phyloP scores from a whole-genome alignment of 2,888 invertebrate species.

The Microchrysa polita region DNA sequence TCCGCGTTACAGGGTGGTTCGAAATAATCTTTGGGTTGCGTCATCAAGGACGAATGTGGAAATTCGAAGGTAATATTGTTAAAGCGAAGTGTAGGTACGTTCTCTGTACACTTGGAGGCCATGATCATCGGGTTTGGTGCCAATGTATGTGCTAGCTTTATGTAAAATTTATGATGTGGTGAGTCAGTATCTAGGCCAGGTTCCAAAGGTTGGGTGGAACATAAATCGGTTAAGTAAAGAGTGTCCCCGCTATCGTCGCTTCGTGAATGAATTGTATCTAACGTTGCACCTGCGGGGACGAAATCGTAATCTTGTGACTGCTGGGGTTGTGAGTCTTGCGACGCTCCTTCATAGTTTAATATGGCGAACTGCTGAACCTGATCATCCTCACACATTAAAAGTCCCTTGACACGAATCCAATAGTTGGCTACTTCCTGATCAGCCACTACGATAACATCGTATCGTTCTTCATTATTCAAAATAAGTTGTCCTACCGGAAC shows the following conservation, averaged over 20 bases:
- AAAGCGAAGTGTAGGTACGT: neutral
- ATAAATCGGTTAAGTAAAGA: neutral
- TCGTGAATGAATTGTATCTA: neutral
- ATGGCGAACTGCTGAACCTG: conserved; percentile 16
- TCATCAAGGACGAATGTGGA: neutral
- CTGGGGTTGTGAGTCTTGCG: conserved; percentile 50
- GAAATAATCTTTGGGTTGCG: neutral
- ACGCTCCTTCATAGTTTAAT: conserved; percentile 24
- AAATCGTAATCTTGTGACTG: neutral
- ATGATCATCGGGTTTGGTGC: neutral
- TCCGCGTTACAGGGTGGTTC: conserved; percentile 3
- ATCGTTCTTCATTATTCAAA: conserved; percentile 83
- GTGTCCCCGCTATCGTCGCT: neutral
- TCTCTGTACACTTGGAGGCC: neutral
- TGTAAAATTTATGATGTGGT: conserved; percentile 6
- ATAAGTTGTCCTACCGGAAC: conserved; percentile 71
- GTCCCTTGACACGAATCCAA: conserved; percentile 35
- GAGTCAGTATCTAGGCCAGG: neutral
- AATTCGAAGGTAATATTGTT: conserved; percentile 9
- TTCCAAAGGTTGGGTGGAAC: neutral
- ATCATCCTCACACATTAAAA: neutral
- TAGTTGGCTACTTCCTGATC: conserved; percentile 60
- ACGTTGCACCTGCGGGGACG: neutral
- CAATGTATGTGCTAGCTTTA: neutral
- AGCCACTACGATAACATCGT: conserved; percentile 78